These are phyloP conservation scores for Cistogaster globosa DNA, from an alignment of 2,888 invertebrate genomes.

Conservation along the genomic window DNA sequence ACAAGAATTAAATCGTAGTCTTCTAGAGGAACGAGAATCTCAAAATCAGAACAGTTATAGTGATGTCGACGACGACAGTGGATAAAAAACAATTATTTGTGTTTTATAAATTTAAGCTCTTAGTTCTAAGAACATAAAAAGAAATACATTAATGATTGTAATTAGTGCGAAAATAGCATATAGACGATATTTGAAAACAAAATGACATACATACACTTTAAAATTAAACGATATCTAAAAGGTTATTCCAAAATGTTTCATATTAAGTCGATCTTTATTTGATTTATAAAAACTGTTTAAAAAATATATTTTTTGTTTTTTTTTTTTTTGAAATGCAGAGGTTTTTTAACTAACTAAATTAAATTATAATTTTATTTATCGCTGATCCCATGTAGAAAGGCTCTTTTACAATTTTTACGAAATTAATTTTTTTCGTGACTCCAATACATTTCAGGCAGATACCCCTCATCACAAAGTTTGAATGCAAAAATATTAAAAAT, in stretches of 20 bases:
- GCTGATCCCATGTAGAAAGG: too few relatives aligned
- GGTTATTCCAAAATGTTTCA: neutral
- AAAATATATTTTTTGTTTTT: too few relatives aligned
- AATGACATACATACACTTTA: neutral
- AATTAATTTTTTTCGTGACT: too few relatives aligned
- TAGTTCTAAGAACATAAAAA: conserved; percentile 14
- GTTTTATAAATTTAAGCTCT: conserved; percentile 47
- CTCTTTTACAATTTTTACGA: too few relatives aligned
- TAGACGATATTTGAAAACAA: too few relatives aligned
- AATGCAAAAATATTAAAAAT: too few relatives aligned
- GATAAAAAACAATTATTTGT: conserved; percentile 74
- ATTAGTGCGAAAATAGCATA: too few relatives aligned
- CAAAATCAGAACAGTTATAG: conserved; percentile 82
- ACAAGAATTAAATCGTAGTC: conserved; percentile 82
- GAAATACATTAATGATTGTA: neutral
- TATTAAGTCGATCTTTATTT: neutral
- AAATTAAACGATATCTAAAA: neutral
- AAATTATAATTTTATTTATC: too few relatives aligned
- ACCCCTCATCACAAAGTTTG: too few relatives aligned
- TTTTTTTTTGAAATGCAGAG: too few relatives aligned
- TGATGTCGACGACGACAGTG: conserved; percentile 82
- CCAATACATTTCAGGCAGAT: too few relatives aligned
- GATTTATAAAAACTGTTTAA: neutral
- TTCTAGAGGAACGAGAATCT: conserved; percentile 81
- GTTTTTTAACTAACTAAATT: too few relatives aligned